These are phyloP conservation scores for Melanotaenia boesemani DNA, from an alignment of 2,797 vertebrate species.

Conservation along the genomic window DNA sequence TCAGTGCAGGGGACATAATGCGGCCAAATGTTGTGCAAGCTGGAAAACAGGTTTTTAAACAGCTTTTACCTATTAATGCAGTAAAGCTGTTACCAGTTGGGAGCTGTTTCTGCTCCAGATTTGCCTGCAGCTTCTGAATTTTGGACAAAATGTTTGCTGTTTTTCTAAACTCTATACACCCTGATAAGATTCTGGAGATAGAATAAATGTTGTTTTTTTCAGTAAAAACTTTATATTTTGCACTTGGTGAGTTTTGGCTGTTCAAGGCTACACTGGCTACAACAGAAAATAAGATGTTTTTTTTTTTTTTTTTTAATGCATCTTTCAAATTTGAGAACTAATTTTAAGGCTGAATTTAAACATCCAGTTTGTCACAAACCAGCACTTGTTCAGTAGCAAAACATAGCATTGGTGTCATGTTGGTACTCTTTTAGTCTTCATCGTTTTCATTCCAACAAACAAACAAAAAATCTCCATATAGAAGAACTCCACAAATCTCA, in stretches of 20 bases:
- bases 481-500: too few relatives aligned
- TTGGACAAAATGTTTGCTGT: slow-evolving; percentile 18
- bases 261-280: not conserved
- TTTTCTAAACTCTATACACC: not conserved
- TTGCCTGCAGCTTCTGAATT: slow-evolving; percentile 6
- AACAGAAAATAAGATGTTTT: too few relatives aligned
- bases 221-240: not conserved
- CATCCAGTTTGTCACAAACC: too few relatives aligned
- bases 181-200: slow-evolving; percentile 1
- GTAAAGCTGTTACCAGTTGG: slow-evolving; percentile 45
- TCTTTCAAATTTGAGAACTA: not conserved
- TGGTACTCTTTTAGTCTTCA: too few relatives aligned
- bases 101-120: slow-evolving; percentile 43
- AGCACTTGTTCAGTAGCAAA: too few relatives aligned
- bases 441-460: too few relatives aligned
- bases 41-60: slow-evolving; percentile 15
- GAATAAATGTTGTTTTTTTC: slow-evolving; percentile 11
- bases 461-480: too few relatives aligned
- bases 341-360: not conserved
- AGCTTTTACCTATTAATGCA: slow-evolving; percentile 31
- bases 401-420: too few relatives aligned
- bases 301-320: not conserved
- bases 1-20: slow-evolving; percentile 42
- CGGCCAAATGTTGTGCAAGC: slow-evolving; percentile 32
- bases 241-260: not conserved